Percentiles rank a stretch among this genome's conserved stretches.
phyloP scores from a whole-genome alignment of 2,797 vertebrate genomes.

The Manis crassicaudata region DNA sequence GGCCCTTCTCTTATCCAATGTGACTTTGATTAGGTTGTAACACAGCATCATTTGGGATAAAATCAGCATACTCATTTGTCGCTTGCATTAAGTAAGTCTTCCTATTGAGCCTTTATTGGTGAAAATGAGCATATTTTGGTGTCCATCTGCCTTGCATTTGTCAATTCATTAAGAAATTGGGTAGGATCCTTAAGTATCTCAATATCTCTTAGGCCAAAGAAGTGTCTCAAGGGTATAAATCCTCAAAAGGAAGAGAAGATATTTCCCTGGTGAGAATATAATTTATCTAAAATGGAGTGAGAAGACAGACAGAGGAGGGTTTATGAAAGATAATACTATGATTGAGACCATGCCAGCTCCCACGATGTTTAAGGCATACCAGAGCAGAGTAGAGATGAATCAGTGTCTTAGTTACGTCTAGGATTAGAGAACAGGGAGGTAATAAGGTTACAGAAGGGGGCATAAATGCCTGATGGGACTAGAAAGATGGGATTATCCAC shows the following conservation, averaged over 20 bases:
- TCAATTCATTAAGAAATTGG: background rate
- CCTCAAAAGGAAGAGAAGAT: background rate
- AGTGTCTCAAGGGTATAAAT: background rate
- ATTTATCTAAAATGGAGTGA: background rate
- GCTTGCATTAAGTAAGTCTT: background rate
- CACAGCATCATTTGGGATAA: background rate
- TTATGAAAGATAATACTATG: background rate
- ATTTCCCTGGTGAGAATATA: background rate
- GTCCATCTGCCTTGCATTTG: background rate
- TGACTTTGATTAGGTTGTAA: background rate
- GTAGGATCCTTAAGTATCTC: background rate
- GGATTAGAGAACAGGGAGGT: background rate
- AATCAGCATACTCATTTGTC: background rate
- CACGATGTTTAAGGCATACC: background rate
- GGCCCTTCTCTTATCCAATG: background rate
- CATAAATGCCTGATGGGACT: background rate
- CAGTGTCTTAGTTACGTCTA: background rate
- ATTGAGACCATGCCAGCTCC: background rate
- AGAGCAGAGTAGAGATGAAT: background rate
- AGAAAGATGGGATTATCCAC: background rate
- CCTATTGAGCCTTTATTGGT: background rate
- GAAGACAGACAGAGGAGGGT: background rate
- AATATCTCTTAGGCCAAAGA: background rate
- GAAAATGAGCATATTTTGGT: background rate
- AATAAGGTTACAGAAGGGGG: background rate